These are phyloP conservation scores for Pseudorhombus dupliciocellatus DNA, from an alignment of 2,113 vertebrate species.

Conservation along the genomic window DNA sequence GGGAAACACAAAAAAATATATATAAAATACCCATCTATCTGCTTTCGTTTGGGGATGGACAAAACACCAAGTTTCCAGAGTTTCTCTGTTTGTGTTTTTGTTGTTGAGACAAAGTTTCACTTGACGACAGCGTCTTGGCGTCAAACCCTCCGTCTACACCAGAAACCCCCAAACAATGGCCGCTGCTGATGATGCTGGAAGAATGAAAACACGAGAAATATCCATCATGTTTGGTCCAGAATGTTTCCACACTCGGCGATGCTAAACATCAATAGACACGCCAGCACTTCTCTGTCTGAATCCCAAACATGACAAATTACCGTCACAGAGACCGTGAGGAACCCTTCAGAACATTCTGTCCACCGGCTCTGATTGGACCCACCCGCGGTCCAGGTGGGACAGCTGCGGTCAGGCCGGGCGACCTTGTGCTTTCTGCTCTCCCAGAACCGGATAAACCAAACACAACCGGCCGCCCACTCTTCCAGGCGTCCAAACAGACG, in stretches of 20 bases:
- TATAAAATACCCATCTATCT: no score
- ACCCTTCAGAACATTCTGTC: background rate
- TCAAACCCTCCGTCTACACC: no score
- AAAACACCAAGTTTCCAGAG: no score
- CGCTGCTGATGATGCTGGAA: conserved; percentile 14
- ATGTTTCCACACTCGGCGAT: no score
- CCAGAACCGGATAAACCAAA: conserved; percentile 71
- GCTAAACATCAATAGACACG: no score
- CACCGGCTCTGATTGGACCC: conserved; percentile 3
- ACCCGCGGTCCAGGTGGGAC: conserved; percentile 21
- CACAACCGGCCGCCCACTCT: conserved; percentile 64
- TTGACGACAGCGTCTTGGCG: no score
- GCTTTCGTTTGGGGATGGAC: no score
- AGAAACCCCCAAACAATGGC: background rate
- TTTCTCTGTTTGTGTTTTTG: no score
- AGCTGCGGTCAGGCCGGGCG: conserved; percentile 65
- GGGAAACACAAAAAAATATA: no score
- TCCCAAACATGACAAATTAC: background rate
- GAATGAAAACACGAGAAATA: background rate
- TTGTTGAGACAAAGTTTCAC: no score
- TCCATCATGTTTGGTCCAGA: no score
- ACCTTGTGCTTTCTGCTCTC: conserved; percentile 67
- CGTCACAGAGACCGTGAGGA: background rate
- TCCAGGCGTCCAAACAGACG: conserved; percentile 59
- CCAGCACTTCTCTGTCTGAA: no score